A percentile compares a stretch with the other conserved stretches of the same genome.
These are phyloP conservation scores for Amblyteles armatorius DNA, from an alignment of 2,888 invertebrate genomes.

Conservation along the genomic window DNA sequence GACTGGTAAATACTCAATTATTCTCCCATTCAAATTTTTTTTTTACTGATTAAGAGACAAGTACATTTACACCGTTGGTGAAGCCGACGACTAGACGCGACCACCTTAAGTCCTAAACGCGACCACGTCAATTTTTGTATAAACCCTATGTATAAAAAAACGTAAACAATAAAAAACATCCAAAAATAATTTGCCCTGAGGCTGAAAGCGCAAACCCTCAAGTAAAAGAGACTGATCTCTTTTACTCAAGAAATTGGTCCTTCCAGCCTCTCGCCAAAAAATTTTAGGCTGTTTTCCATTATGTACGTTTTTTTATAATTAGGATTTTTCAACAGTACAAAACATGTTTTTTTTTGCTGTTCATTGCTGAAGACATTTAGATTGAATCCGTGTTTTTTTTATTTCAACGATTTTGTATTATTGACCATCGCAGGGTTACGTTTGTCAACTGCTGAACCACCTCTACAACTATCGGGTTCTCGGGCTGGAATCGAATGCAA, in stretches of 20 bases:
- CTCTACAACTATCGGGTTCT: conserved; percentile 87
- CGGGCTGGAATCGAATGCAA: conserved; percentile 88
- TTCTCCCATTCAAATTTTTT: not conserved
- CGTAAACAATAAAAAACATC: conserved; percentile 1
- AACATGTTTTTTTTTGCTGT: not conserved
- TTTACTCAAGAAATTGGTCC: no score
- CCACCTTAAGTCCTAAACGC: no score
- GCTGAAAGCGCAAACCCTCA: no score
- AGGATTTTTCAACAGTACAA: no score
- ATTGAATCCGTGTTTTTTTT: not conserved
- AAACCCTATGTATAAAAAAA: not conserved
- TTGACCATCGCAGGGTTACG: conserved; percentile 88
- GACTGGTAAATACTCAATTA: conserved; percentile 87
- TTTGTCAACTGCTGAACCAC: conserved; percentile 88
- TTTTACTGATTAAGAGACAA: not conserved
- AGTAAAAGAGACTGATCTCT: not conserved
- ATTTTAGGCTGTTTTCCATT: conserved; percentile 4
- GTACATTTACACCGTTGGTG: no score
- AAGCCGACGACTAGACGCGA: no score
- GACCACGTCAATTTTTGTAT: no score
- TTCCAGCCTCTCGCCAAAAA: not conserved
- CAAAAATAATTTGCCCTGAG: not conserved
- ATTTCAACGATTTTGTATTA: conserved; percentile 27
- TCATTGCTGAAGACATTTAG: conserved; percentile 9
- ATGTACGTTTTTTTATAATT: not conserved